A percentile compares a stretch with the other conserved stretches of the same genome.
phyloP scores from a whole-genome alignment of 1,140 invertebrate species.

The Apis dorsata region DNA sequence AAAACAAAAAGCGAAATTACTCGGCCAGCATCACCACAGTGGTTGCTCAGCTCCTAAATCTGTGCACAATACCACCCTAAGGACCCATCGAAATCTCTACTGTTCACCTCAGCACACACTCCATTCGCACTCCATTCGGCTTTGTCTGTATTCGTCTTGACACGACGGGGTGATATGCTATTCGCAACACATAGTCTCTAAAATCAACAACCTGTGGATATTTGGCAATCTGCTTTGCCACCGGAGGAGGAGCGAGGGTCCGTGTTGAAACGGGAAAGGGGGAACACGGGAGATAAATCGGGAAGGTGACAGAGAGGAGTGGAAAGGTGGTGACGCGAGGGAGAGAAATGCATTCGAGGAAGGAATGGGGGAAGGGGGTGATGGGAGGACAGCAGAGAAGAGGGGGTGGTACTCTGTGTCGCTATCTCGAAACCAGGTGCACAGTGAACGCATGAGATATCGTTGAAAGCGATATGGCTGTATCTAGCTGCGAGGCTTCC shows the following conservation, averaged over 20 bases:
- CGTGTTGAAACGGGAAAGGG: conserved; percentile 2
- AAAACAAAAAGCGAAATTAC: neutral
- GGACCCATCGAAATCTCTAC: neutral
- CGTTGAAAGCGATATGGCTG: conserved; percentile 60
- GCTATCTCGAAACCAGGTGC: conserved; percentile 53
- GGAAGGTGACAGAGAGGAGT: conserved; percentile 3
- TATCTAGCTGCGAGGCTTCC: conserved; percentile 35
- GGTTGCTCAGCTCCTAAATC: neutral
- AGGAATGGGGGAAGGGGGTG: neutral
- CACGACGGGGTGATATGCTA: conserved; percentile 48
- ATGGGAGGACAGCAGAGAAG: neutral
- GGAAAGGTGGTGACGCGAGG: neutral
- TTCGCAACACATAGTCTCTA: conserved; percentile 62
- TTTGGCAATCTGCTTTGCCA: conserved; percentile 76
- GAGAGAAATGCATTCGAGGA: neutral
- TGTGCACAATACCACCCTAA: neutral
- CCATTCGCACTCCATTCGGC: conserved; percentile 7
- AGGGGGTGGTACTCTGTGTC: conserved; percentile 16
- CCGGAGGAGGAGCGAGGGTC: conserved; percentile 3
- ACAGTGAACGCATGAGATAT: conserved; percentile 45
- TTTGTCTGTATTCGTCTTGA: conserved; percentile 48
- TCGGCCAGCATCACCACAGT: neutral
- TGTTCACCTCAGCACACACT: neutral
- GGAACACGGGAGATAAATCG: conserved; percentile 7
- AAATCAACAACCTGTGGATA: conserved; percentile 79